These are phyloP conservation scores for Catagonus wagneri DNA, from an alignment of 2,113 vertebrate genomes.

Conservation along the genomic window DNA sequence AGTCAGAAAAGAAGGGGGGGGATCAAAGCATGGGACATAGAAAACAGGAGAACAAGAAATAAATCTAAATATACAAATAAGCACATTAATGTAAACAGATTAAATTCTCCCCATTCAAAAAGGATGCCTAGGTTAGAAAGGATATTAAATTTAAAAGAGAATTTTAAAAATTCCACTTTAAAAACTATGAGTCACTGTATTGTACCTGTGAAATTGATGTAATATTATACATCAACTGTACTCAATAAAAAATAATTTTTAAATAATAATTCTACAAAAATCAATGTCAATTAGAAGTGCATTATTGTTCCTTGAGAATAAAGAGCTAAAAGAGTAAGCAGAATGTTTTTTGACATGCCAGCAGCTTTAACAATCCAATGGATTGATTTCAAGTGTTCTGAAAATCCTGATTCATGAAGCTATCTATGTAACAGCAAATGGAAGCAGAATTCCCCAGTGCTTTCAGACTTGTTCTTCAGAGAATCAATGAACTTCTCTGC, in stretches of 20 bases:
- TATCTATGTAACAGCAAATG: not conserved
- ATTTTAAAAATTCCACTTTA: not conserved
- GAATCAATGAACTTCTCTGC: conserved; percentile 50
- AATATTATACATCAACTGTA: not conserved
- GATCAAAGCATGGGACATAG: not conserved
- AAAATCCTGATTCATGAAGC: conserved; percentile 32
- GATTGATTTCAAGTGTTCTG: not conserved
- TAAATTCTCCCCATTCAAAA: conserved; percentile 15
- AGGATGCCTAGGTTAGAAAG: not conserved
- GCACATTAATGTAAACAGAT: not conserved
- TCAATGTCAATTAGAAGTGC: not conserved
- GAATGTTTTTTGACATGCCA: conserved; percentile 4
- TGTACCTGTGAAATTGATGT: not conserved
- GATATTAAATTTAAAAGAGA: conserved; percentile 20
- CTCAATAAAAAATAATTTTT: not conserved
- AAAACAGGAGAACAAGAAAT: conserved; percentile 28
- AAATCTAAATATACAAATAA: conserved; percentile 34
- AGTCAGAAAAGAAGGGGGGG: not conserved
- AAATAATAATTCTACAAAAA: conserved; percentile 1
- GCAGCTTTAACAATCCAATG: not conserved
- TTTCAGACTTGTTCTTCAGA: not conserved
- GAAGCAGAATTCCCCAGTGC: not conserved
- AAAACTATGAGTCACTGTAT: not conserved
- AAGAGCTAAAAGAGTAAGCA: not conserved
- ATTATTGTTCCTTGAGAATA: conserved; percentile 32